A percentile compares a stretch with the other conserved stretches of the same genome.
Evolutionary conservation across 2,888 invertebrate species (phyloP).

Genomic region (Notocelia uddmanniana): DNA sequence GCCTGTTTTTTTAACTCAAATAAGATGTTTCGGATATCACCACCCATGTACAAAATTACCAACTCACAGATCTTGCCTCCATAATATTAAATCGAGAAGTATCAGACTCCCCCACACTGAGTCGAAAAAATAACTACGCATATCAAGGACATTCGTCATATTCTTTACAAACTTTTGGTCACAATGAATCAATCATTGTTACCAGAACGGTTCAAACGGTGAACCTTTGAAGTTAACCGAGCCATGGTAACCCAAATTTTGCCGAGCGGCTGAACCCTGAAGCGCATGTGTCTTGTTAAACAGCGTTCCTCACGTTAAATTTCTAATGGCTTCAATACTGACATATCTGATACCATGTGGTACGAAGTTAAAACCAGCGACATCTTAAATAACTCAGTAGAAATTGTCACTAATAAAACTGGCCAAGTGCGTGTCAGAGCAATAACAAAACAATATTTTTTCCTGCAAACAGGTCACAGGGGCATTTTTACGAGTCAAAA

Average conservation of each 20-base stretch:
- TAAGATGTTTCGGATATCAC: no score
- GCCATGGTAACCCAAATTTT: slow-evolving; percentile 21
- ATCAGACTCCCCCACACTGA: background rate
- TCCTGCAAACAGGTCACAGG: no score
- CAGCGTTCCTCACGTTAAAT: background rate
- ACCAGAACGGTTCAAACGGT: slow-evolving; percentile 3
- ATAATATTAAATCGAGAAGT: background rate
- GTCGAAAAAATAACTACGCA: background rate
- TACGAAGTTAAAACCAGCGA: no score
- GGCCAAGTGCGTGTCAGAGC: no score
- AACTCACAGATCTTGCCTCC: background rate
- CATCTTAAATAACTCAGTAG: no score
- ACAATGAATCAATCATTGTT: slow-evolving; percentile 13
- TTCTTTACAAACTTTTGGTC: slow-evolving; percentile 15
- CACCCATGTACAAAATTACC: background rate
- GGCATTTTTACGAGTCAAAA: no score
- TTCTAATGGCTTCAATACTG: background rate
- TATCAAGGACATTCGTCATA: background rate
- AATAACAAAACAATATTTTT: no score
- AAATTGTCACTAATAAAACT: no score
- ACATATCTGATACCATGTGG: background rate
- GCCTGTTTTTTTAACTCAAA: no score
- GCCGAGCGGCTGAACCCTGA: slow-evolving; percentile 11
- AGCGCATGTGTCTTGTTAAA: slow-evolving; percentile 5
- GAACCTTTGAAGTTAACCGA: slow-evolving; percentile 31